Base-by-base conservation (phyloP, 1,140 invertebrate species). In the Ceratitis capitata region DNA sequence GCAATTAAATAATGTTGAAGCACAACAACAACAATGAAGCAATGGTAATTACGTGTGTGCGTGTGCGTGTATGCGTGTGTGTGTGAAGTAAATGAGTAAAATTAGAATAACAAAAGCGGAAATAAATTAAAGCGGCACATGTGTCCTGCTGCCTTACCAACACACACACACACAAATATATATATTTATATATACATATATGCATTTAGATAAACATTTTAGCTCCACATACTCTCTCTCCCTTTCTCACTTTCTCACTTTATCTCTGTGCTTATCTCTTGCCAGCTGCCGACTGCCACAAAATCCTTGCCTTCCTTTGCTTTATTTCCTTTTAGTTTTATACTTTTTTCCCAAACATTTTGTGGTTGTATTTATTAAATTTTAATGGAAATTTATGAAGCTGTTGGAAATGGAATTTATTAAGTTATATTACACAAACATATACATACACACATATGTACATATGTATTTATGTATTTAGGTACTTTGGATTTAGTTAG, bases 331-430 rank as follows among this genome's bases (percentile, higher is more conserved):
- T 83, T 32, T 32, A n/a, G n/a, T n/a, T n/a, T n/a, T n/a, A n/a
- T n/a, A n/a, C n/a, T n/a, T n/a, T n/a, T n/a, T n/a, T n/a, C n/a
- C n/a, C n/a, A n/a, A 83, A 45, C 82, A 83, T 83, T 83, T 83
- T 78, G 69, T 45, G 69, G 69, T 53, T 83, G 47, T 51, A 83
- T 83, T 83, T 83, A 83, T 83, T 83, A 83, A 83, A 83, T 83
- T 83, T 83, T 83, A 83, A 83, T 83, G 82, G 82, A 51, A 83
- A 83, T 83, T 83, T 83, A 83, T 83, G 82, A 83, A 83, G 82
- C 82, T 83, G 82, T 83, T 83, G 82, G 32, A 83, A 83, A 78
- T 78, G 45, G 49, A 83, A 51, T 83, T 83, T 83, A 83, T 51
- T 83, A 83, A 49, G 47, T 83, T 53, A n/a, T n/a, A n/a, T n/a